A percentile compares a stretch with the other conserved stretches of the same genome.
These are phyloP conservation scores for Pyrochroa serraticornis DNA, from an alignment of 2,888 invertebrate genomes.

Conservation along the genomic window DNA sequence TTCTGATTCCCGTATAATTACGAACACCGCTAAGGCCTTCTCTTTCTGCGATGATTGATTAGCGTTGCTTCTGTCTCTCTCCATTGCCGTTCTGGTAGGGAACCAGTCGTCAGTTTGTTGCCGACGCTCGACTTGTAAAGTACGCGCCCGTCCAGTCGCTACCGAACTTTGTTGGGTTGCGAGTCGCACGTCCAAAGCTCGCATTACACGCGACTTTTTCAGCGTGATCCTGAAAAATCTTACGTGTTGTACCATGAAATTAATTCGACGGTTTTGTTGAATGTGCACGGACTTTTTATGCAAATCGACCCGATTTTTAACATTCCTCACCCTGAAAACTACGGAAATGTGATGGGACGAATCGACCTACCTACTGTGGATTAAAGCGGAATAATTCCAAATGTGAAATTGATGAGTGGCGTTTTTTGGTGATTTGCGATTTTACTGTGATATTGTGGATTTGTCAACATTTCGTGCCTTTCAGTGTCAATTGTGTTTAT, in stretches of 20 bases:
- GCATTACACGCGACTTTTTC: constrained; percentile 29
- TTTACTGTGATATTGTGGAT: constrained; percentile 22
- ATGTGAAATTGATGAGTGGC: neutral
- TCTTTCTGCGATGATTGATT: constrained; percentile 41
- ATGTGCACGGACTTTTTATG: constrained; percentile 9
- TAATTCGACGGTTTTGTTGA: constrained; percentile 9
- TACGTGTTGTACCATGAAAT: constrained; percentile 14
- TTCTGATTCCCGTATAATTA: constrained; percentile 58
- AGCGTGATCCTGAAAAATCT: constrained; percentile 26
- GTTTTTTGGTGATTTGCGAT: constrained; percentile 17
- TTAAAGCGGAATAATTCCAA: too few relatives aligned
- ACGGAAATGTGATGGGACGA: too few relatives aligned
- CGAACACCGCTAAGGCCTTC: constrained; percentile 42
- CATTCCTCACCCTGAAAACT: neutral
- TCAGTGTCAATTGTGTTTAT: constrained; percentile 21
- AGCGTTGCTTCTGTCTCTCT: constrained; percentile 44
- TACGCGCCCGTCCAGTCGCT: constrained; percentile 46
- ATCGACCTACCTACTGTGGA: too few relatives aligned
- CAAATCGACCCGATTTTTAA: constrained; percentile 2
- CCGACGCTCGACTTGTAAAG: constrained; percentile 52
- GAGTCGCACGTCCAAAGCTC: constrained; percentile 31
- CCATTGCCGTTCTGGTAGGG: constrained; percentile 49
- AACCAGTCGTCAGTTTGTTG: constrained; percentile 55
- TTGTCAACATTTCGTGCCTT: constrained; percentile 18
- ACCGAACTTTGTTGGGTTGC: constrained; percentile 36